phyloP scores from a whole-genome alignment of 1,140 invertebrate species.

The Aphis gossypii region DNA sequence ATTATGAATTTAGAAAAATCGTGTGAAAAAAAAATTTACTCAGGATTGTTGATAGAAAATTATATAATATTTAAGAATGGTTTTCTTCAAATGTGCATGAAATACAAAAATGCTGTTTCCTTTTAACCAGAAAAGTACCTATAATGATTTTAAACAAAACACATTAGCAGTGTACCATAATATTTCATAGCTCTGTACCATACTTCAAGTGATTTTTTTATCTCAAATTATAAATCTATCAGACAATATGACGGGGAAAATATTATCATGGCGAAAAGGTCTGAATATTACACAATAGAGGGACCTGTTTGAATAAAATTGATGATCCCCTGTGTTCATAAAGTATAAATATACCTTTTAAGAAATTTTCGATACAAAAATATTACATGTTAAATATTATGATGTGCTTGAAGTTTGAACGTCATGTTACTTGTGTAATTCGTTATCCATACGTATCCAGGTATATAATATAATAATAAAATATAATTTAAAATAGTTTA shows the following conservation, averaged over 20 bases:
- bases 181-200: not conserved
- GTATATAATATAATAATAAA: not conserved
- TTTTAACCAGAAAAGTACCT: not conserved
- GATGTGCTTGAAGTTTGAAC: not conserved
- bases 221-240: conserved; percentile 36
- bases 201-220: conserved; percentile 11
- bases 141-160: not conserved
- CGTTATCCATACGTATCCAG: not conserved
- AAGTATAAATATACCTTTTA: conserved; percentile 10
- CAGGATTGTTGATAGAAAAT: not conserved
- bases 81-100: not conserved
- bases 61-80: not conserved
- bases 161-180: not conserved
- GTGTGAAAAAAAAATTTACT: not conserved
- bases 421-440: not conserved
- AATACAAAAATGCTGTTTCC: not conserved
- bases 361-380: not conserved
- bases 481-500: not conserved
- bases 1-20: not conserved
- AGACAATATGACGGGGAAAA: not conserved
- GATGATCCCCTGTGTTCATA: not conserved
- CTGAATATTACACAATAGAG: not conserved
- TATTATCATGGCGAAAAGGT: not conserved
- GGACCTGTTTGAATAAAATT: conserved; percentile 19
- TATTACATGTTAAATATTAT: conserved; percentile 6